Evolutionary conservation across 2,113 vertebrate genomes (phyloP).

Genomic region (Peromyscus leucopus): DNA sequence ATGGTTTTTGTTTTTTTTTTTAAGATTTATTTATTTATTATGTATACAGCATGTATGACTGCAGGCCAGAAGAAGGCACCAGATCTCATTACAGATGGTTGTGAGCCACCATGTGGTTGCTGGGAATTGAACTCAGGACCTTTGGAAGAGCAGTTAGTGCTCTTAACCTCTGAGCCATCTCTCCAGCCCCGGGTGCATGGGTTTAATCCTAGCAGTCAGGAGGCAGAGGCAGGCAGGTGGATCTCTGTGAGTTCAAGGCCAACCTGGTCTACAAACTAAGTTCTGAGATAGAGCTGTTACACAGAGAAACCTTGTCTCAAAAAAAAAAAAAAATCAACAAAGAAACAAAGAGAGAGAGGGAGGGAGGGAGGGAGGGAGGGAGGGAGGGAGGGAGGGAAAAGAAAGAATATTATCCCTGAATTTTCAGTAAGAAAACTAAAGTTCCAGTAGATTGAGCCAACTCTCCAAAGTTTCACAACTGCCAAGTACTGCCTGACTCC

Average conservation of each 20-base stretch:
- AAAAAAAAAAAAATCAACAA: neutral
- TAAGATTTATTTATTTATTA: too few species aligned
- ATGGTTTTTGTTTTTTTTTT: too few species aligned
- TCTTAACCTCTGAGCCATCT: too few species aligned
- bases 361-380: neutral
- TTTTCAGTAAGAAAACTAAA: slow-evolving; percentile 3
- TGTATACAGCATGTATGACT: too few species aligned
- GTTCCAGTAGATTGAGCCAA: neutral
- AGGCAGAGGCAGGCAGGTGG: neutral
- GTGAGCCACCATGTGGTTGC: too few species aligned
- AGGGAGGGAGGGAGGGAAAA: neutral
- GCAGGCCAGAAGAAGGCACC: too few species aligned
- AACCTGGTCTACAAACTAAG: neutral
- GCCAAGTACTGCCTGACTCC: neutral
- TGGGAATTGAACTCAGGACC: too few species aligned
- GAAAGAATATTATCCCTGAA: neutral
- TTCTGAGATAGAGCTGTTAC: neutral
- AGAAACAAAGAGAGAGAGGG: neutral
- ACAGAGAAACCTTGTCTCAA: neutral
- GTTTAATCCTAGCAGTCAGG: neutral
- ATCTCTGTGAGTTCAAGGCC: neutral
- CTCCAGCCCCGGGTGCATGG: neutral
- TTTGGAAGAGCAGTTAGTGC: too few species aligned
- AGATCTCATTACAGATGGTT: too few species aligned
- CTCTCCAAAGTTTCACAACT: neutral